Conservation (phyloP, 2,797 vertebrate species). For the Tragelaphus eurycerus region DNA sequence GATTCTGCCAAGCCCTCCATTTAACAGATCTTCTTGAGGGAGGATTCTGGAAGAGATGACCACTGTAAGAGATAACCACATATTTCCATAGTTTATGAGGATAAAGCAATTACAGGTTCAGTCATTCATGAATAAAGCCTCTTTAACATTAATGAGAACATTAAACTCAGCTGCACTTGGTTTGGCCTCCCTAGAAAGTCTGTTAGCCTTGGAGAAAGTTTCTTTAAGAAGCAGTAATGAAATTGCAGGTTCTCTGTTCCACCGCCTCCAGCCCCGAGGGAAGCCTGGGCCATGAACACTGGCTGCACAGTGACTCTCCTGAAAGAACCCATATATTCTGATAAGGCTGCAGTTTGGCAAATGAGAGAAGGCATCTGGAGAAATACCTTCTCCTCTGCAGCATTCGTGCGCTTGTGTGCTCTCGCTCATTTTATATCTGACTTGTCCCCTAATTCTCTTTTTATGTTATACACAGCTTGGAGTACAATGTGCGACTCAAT, state of each 20-base stretch:
- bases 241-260: neutral
- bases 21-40: neutral
- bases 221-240: conserved; percentile 53
- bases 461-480: conserved; percentile 50
- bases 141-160: conserved; percentile 77
- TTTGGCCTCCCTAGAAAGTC: conserved; percentile 63
- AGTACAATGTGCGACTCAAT: conserved; percentile 46
- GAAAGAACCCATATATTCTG: conserved; percentile 6
- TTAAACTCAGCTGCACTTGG: conserved; percentile 62
- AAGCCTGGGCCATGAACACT: neutral
- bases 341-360: conserved; percentile 29
- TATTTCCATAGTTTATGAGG: conserved; percentile 61
- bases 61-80: neutral
- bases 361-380: neutral
- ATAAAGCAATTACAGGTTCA: conserved; percentile 52
- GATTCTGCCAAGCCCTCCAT: neutral
- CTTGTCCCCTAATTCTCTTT: conserved; percentile 59
- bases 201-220: conserved; percentile 57
- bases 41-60: neutral
- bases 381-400: neutral
- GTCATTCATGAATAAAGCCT: conserved; percentile 59
- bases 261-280: neutral
- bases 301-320: neutral
- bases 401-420: neutral
- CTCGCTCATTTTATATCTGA: conserved; percentile 39